phyloP scores from a whole-genome alignment of 2,888 invertebrate species.

The Sarcophaga variegata region DNA sequence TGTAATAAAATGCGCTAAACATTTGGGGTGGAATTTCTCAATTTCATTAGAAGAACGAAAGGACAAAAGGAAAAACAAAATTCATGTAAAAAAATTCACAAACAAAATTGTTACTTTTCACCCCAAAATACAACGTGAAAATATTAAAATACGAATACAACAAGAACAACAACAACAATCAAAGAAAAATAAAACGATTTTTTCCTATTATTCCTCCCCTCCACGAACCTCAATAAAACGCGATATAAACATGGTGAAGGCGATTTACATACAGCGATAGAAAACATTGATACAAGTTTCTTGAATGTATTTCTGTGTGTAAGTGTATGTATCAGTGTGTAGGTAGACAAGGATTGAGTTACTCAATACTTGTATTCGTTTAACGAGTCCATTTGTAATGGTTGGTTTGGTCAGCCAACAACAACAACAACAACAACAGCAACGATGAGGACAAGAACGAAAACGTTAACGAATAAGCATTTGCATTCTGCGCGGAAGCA shows the following conservation, averaged over 20 bases:
- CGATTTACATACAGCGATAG: conserved; percentile 29
- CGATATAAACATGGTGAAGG: conserved; percentile 45
- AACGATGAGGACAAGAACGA: no score
- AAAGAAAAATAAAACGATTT: conserved; percentile 1
- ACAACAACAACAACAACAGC: no score
- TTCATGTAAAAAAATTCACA: conserved; percentile 56
- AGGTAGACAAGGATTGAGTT: conserved; percentile 51
- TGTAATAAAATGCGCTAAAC: conserved; percentile 52
- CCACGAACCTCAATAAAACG: conserved; percentile 18
- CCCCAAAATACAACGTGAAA: conserved; percentile 50
- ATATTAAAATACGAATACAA: no score
- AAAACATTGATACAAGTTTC: no score
- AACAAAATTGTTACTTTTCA: conserved; percentile 62
- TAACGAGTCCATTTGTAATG: conserved; percentile 11
- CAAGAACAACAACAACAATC: no score
- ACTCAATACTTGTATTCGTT: conserved; percentile 21
- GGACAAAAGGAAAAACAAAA: background rate
- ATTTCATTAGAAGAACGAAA: background rate
- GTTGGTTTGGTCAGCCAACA: conserved; percentile 48
- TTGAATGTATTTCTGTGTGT: no score
- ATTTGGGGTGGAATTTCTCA: conserved; percentile 56
- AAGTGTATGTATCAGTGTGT: background rate
- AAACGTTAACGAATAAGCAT: background rate
- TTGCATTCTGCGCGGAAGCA: conserved; percentile 55
- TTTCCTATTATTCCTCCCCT: background rate